These are phyloP conservation scores for Fragum sueziense DNA, from an alignment of 2,888 invertebrate genomes.

Conservation along the genomic window DNA sequence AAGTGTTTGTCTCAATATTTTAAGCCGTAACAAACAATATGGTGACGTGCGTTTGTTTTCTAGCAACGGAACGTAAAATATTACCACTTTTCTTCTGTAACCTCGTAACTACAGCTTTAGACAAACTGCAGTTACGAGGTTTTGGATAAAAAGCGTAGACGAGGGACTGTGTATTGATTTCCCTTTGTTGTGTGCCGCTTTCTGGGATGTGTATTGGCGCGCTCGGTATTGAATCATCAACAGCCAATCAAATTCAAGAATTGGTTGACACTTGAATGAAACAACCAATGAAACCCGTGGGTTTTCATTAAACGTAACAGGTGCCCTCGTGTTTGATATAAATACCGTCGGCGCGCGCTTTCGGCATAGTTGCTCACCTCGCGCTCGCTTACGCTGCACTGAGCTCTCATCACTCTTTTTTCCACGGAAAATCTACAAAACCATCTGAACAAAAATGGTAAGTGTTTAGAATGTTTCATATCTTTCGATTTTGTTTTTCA, in stretches of 20 bases:
- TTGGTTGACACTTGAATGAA: background rate
- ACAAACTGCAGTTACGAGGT: too few relatives aligned
- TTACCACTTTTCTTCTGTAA: too few relatives aligned
- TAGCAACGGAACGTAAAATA: slow-evolving; percentile 2
- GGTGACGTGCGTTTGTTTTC: background rate
- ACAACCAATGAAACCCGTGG: background rate
- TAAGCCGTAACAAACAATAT: background rate
- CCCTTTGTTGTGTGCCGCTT: background rate
- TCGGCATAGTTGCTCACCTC: background rate
- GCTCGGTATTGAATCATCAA: slow-evolving; percentile 12
- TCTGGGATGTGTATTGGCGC: slow-evolving; percentile 1
- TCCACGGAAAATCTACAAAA: background rate
- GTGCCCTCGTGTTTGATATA: background rate
- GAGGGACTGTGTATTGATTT: background rate
- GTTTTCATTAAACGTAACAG: background rate
- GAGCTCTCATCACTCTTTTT: too few relatives aligned
- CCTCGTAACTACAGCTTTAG: too few relatives aligned
- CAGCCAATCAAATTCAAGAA: background rate
- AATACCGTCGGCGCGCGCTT: background rate
- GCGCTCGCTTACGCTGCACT: background rate
- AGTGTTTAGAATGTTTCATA: background rate
- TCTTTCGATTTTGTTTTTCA: background rate
- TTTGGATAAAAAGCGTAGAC: too few relatives aligned
- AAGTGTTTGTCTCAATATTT: too few relatives aligned
- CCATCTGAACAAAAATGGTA: background rate